Evolutionary conservation across 2,797 vertebrate species (phyloP), one percentile per base, ranked within the genome.

Genomic region (Sebastes miniatus): DNA sequence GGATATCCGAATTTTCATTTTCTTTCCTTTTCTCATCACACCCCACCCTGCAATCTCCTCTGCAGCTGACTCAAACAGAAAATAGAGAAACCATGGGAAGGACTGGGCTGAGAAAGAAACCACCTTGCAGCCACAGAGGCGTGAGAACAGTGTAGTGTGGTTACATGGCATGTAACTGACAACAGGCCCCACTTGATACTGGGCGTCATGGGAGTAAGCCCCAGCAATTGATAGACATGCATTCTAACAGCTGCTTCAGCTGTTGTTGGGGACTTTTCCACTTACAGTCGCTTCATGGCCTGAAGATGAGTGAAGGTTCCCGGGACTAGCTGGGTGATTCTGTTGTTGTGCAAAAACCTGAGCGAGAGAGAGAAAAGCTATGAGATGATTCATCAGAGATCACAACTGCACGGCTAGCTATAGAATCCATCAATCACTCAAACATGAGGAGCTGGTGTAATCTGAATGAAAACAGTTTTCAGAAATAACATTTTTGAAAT

Each of bases 331-430:
- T 99, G 97, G 78, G 97, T 95, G 86, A 99, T 98, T 90, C 97
- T 96, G 94, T 99, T 99, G 95, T 99, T 99, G 95, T 99, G 99
- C 81, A 99, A 96, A 96, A 99, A 99, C 88, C 99, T 99, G 93
- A 75, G 29, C 6, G 20, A 75, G 29, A 84, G 59, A 79, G 13
- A 87, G 22, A 70, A 34, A 73, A 36, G 54, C 3, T 14, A 8
- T 58, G 1, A 66, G 7, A 66, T 54, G 8, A 62, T 58, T 58
- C 5, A 39, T 50, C 25, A 36, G 18, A 9, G 50, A 20, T 52
- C 50, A 64, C 2, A 43, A 29, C 24, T 52, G 6, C 14, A 62
- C 13, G 27, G n/a, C 12, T 1, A 32, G 5, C 16, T 32, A 16
- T 1, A 56, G 8, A 50, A 50, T 25, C 20, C 43, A 54, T 34